Percentiles rank a stretch among this genome's conserved stretches.
These are phyloP conservation scores for Listronotus oregonensis DNA, from an alignment of 1,140 invertebrate species.

Conservation along the genomic window DNA sequence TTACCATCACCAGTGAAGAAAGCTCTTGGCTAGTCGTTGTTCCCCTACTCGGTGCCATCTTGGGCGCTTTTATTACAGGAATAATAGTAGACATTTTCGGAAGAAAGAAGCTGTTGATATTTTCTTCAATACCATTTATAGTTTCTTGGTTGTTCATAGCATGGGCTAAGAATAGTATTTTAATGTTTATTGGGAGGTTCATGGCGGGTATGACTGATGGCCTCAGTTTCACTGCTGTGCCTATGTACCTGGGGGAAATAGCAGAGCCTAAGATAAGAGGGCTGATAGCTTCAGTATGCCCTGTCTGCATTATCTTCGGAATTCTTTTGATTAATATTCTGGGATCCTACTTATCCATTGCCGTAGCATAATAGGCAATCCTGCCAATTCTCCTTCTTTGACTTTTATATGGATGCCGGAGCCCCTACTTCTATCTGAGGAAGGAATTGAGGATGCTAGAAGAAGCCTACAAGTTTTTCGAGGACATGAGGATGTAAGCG, in stretches of 20 bases:
- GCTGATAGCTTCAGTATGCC: constrained; percentile 51
- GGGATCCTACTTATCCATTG: constrained; percentile 64
- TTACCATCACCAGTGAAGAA: constrained; percentile 51
- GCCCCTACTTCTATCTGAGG: constrained; percentile 65
- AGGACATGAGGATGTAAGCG: constrained; percentile 36
- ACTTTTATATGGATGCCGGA: constrained; percentile 60
- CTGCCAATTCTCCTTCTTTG: constrained; percentile 63
- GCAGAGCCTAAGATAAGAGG: constrained; percentile 72
- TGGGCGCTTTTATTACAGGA: constrained; percentile 62
- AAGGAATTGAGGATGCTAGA: constrained; percentile 63
- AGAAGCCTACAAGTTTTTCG: constrained; percentile 56
- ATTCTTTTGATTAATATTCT: constrained; percentile 69
- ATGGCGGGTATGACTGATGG: constrained; percentile 68
- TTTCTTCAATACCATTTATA: constrained; percentile 62
- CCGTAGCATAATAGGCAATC: constrained; percentile 62
- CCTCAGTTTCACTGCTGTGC: no score
- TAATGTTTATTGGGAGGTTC: constrained; percentile 53
- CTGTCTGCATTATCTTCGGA: constrained; percentile 58
- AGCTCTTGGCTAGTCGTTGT: constrained; percentile 67
- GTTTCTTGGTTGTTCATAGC: constrained; percentile 70
- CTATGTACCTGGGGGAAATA: constrained; percentile 64
- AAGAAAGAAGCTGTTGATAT: constrained; percentile 64
- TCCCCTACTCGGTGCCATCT: constrained; percentile 64
- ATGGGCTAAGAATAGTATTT: constrained; percentile 56
- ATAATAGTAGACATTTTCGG: constrained; percentile 65